Percentiles rank a stretch among this genome's conserved stretches.
phyloP scores from a whole-genome alignment of 2,888 invertebrate genomes.

The Drosophila meridiana region DNA sequence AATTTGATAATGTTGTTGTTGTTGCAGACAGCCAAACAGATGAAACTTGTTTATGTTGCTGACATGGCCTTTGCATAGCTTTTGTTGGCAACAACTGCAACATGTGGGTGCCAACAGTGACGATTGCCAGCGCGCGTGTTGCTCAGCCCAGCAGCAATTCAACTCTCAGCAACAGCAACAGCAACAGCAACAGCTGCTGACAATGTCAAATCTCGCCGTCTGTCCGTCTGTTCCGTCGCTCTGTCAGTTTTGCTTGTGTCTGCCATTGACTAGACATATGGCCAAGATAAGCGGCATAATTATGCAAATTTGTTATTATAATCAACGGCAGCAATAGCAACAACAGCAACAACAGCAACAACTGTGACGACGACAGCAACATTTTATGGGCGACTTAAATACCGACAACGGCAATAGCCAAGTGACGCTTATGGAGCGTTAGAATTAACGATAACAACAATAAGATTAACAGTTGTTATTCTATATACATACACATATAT shows the following conservation, averaged over 20 bases:
- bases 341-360: constrained; percentile 30
- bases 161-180: constrained; percentile 34
- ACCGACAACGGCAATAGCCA: constrained; percentile 68
- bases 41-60: constrained; percentile 43
- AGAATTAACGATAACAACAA: constrained; percentile 57
- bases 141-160: constrained; percentile 31
- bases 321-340: constrained; percentile 51
- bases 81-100: constrained; percentile 25
- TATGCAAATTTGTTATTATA: constrained; percentile 80
- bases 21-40: constrained; percentile 17
- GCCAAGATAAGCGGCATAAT: constrained; percentile 81
- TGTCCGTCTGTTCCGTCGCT: constrained; percentile 17
- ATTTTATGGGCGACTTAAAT: constrained; percentile 65
- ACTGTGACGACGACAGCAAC: constrained; percentile 50
- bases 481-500: constrained; percentile 25
- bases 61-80: constrained; percentile 46
- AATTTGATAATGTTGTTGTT: constrained; percentile 16
- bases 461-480: constrained; percentile 56
- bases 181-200: constrained; percentile 40
- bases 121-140: constrained; percentile 51
- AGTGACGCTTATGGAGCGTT: constrained; percentile 75
- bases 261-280: constrained; percentile 70
- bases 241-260: constrained; percentile 37
- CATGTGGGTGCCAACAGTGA: constrained; percentile 50
- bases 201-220: constrained; percentile 37